Conservation (phyloP, 2,888 invertebrate species). For the Phalera bucephala region DNA sequence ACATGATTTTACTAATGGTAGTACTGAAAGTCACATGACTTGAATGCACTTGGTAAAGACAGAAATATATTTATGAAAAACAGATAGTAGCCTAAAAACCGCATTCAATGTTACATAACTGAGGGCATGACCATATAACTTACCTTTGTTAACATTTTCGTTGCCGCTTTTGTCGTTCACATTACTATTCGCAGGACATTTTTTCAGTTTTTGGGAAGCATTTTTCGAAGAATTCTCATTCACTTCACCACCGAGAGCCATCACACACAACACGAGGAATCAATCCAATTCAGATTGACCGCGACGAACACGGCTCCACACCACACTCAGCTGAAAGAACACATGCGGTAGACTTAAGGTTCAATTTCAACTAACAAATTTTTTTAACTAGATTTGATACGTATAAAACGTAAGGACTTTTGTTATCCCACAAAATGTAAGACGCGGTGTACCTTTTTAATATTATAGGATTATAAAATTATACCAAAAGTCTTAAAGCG, state of each 20-base stretch:
- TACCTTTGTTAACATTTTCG: slow-evolving; percentile 76
- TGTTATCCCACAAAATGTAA: slow-evolving; percentile 33
- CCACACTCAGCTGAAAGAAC: slow-evolving; percentile 79
- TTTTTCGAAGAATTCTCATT: slow-evolving; percentile 78
- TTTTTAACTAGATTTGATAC: slow-evolving; percentile 17
- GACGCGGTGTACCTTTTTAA: slow-evolving; percentile 13
- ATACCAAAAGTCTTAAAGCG: slow-evolving; percentile 7
- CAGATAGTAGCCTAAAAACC: slow-evolving; percentile 39
- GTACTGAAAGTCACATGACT: slow-evolving; percentile 61
- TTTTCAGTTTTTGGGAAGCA: slow-evolving; percentile 78
- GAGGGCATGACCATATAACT: slow-evolving; percentile 69
- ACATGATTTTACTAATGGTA: slow-evolving; percentile 54
- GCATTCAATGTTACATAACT: slow-evolving; percentile 77
- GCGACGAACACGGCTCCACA: slow-evolving; percentile 75
- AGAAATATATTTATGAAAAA: slow-evolving; percentile 38
- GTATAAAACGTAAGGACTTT: too few relatives aligned
- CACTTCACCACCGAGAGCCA: slow-evolving; percentile 84
- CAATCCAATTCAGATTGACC: slow-evolving; percentile 76
- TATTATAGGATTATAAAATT: slow-evolving; percentile 23
- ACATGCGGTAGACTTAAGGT: slow-evolving; percentile 79
- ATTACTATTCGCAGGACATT: slow-evolving; percentile 67
- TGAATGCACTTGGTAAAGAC: slow-evolving; percentile 38
- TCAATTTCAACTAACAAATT: slow-evolving; percentile 68
- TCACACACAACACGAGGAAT: slow-evolving; percentile 83
- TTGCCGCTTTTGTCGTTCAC: slow-evolving; percentile 67